phyloP scores from a whole-genome alignment of 2,888 invertebrate species.

The Troglohyphantes excavatus region DNA sequence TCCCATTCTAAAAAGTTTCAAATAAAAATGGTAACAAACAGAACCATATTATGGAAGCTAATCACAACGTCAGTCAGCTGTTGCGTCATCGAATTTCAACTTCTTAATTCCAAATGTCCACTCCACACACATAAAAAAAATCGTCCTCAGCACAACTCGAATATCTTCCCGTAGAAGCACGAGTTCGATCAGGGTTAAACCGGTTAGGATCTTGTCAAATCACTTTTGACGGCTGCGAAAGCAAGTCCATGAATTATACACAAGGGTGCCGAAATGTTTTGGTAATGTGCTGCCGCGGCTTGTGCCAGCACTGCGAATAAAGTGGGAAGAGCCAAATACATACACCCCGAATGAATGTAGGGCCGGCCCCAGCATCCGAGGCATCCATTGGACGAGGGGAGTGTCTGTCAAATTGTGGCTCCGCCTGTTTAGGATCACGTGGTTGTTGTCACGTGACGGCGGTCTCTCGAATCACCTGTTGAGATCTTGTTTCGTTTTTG shows the following conservation, averaged over 20 bases:
- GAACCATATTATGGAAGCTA: too few species aligned
- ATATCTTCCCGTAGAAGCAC: neutral
- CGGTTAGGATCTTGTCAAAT: slow-evolving; percentile 48
- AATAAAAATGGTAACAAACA: too few species aligned
- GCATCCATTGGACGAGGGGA: slow-evolving; percentile 50
- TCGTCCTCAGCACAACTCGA: neutral
- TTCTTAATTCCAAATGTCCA: neutral
- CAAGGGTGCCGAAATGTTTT: slow-evolving; percentile 72
- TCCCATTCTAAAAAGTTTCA: too few species aligned
- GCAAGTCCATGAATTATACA: slow-evolving; percentile 78
- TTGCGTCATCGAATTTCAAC: neutral
- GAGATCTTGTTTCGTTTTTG: slow-evolving; percentile 62
- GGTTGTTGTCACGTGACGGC: slow-evolving; percentile 59
- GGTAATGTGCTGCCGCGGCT: slow-evolving; percentile 67
- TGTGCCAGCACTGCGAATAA: slow-evolving; percentile 56
- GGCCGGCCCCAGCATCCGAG: slow-evolving; percentile 7
- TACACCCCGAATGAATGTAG: slow-evolving; percentile 77
- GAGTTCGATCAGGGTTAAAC: neutral
- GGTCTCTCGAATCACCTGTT: slow-evolving; percentile 76
- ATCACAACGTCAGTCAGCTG: neutral
- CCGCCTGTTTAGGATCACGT: slow-evolving; percentile 61
- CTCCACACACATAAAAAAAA: neutral
- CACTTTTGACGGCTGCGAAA: slow-evolving; percentile 20
- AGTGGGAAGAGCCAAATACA: slow-evolving; percentile 70
- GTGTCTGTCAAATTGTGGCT: slow-evolving; percentile 35